A percentile compares a stretch with the other conserved stretches of the same genome.
phyloP scores from a whole-genome alignment of 2,113 vertebrate species.

The Dicaeum eximium region DNA sequence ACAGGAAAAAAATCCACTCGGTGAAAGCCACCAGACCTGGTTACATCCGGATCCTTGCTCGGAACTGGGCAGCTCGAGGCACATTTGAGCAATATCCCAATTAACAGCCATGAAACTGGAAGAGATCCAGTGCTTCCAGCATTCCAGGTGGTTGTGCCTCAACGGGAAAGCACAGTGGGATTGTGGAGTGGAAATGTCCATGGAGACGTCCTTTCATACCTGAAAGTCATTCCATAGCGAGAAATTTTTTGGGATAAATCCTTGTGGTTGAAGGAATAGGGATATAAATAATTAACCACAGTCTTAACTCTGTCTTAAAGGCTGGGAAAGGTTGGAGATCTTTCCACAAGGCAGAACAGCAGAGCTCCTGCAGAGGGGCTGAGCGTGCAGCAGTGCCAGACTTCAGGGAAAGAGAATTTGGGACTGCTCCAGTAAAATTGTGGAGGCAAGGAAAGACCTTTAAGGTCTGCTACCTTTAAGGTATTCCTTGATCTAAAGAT shows the following conservation, averaged over 20 bases:
- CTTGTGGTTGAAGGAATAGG: neutral
- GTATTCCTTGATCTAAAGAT: neutral
- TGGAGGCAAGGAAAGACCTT: neutral
- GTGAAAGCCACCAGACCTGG: neutral
- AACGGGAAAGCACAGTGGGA: neutral
- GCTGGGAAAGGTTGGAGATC: neutral
- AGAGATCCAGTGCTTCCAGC: neutral
- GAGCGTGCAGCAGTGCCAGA: neutral
- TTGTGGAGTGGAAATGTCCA: neutral
- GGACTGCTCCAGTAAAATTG: neutral
- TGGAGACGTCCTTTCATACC: rapidly evolving
- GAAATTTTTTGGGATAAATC: neutral
- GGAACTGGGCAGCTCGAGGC: neutral
- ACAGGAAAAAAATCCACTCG: rapidly evolving
- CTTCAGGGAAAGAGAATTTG: neutral
- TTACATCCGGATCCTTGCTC: neutral
- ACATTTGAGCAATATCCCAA: neutral
- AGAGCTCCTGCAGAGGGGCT: neutral
- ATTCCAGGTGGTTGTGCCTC: neutral
- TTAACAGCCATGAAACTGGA: neutral
- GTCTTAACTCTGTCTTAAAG: neutral
- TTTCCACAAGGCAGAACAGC: neutral
- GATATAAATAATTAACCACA: neutral
- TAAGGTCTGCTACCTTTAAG: neutral
- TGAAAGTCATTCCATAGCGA: neutral